Percentiles rank a stretch among this genome's conserved stretches.
phyloP scores from a whole-genome alignment of 2,888 invertebrate genomes.

The Dasysyrphus albostriatus region DNA sequence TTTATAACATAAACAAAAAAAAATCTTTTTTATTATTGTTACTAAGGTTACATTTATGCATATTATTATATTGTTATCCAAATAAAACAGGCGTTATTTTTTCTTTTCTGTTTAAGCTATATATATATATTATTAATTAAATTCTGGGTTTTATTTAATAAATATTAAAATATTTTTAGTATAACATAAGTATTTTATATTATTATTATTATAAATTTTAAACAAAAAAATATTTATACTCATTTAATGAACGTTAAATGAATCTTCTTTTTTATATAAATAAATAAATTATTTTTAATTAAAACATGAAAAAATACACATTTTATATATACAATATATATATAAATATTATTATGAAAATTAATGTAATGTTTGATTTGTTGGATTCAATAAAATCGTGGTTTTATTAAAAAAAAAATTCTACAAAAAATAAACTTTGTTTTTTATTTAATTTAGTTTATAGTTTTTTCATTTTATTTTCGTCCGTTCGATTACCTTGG shows the following conservation, averaged over 20 bases:
- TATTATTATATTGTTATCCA: constrained; percentile 62
- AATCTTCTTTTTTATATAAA: constrained; percentile 68
- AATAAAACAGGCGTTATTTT: constrained; percentile 60
- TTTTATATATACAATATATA: constrained; percentile 76
- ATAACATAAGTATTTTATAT: constrained; percentile 71
- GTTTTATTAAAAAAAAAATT: constrained; percentile 79
- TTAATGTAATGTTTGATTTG: constrained; percentile 81
- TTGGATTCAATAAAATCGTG: constrained; percentile 80
- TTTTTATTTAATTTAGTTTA: constrained; percentile 76
- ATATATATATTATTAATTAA: constrained; percentile 77
- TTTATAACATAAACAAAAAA: not conserved
- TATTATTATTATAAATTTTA: constrained; percentile 59
- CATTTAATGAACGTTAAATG: constrained; percentile 48
- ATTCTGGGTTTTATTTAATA: constrained; percentile 73
- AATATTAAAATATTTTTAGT: constrained; percentile 56
- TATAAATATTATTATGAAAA: constrained; percentile 77
- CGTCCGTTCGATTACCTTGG: constrained; percentile 51
- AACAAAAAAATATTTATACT: constrained; percentile 66
- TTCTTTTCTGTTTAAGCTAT: constrained; percentile 41
- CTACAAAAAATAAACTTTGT: constrained; percentile 62
- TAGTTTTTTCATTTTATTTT: constrained; percentile 79
- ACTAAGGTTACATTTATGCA: constrained; percentile 37
- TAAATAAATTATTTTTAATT: constrained; percentile 64
- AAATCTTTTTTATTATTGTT: constrained; percentile 60
- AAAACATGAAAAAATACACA: constrained; percentile 75